phyloP scores from a whole-genome alignment of 2,797 vertebrate species.

The Discoglossus pictus region DNA sequence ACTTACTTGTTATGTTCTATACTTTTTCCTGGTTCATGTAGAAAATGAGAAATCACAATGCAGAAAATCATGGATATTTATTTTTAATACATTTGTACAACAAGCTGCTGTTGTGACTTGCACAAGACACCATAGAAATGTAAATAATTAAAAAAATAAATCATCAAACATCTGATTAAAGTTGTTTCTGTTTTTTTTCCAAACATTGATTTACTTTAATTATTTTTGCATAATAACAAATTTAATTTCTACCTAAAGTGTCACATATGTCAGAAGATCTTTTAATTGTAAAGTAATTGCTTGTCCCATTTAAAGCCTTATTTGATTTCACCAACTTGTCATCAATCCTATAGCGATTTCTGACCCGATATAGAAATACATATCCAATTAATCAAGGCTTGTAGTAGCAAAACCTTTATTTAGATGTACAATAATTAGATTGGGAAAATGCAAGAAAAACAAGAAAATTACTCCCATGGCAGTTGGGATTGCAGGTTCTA shows the following conservation, averaged over 20 bases:
- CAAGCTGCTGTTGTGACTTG: no score
- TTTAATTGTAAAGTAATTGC: conserved; percentile 69
- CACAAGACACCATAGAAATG: no score
- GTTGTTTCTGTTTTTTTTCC: conserved; percentile 13
- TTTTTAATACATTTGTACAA: no score
- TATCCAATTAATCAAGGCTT: conserved; percentile 69
- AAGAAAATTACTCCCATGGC: conserved; percentile 67
- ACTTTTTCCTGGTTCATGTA: no score
- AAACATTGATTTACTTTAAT: conserved; percentile 54
- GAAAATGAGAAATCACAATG: no score
- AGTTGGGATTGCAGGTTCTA: conserved; percentile 53
- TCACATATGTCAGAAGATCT: conserved; percentile 65
- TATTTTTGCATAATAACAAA: conserved; percentile 59
- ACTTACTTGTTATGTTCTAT: no score
- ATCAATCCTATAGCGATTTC: conserved; percentile 65
- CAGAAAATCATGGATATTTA: no score
- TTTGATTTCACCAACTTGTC: conserved; percentile 60
- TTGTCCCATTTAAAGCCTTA: conserved; percentile 57
- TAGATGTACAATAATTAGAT: conserved; percentile 66
- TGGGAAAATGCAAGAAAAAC: conserved; percentile 62
- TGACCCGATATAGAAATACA: conserved; percentile 68
- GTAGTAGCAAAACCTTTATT: conserved; percentile 62
- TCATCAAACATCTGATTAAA: conserved; percentile 43
- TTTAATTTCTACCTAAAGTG: conserved; percentile 65
- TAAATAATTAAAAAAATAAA: no score